phyloP scores from a whole-genome alignment of 2,888 invertebrate genomes.

The Sericinus montela region DNA sequence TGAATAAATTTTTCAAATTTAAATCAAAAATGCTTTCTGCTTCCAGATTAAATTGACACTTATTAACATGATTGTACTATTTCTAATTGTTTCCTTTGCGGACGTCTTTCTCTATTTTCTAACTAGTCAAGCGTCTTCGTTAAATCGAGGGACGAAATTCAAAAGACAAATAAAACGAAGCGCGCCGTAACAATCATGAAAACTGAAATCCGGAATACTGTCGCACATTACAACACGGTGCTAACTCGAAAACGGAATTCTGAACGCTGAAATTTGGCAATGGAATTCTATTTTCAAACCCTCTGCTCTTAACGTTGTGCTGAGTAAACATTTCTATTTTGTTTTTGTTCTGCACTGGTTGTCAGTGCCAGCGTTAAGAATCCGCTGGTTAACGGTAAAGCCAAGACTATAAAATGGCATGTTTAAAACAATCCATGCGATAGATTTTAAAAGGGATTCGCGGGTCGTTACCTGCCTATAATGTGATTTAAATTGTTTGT shows the following conservation, averaged over 20 bases:
- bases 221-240: conserved; percentile 17
- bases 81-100: neutral
- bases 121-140: conserved; percentile 16
- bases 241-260: conserved; percentile 17
- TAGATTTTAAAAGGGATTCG: neutral
- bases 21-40: no score
- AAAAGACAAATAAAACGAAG: conserved; percentile 17
- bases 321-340: conserved; percentile 40
- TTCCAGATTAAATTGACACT: no score
- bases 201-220: conserved; percentile 17
- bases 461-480: no score
- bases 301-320: conserved; percentile 28
- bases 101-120: conserved; percentile 1
- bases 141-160: conserved; percentile 16
- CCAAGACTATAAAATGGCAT: conserved; percentile 37
- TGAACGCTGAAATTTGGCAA: conserved; percentile 28
- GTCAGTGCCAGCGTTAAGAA: conserved; percentile 30
- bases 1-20: no score
- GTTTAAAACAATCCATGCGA: neutral
- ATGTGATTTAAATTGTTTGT: neutral
- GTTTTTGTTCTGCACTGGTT: conserved; percentile 61
- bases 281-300: conserved; percentile 34
- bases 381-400: conserved; percentile 46
- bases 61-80: no score
- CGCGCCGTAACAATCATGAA: conserved; percentile 17